Conservation (phyloP, 2,113 vertebrate species). For the Hyaena hyaena region DNA sequence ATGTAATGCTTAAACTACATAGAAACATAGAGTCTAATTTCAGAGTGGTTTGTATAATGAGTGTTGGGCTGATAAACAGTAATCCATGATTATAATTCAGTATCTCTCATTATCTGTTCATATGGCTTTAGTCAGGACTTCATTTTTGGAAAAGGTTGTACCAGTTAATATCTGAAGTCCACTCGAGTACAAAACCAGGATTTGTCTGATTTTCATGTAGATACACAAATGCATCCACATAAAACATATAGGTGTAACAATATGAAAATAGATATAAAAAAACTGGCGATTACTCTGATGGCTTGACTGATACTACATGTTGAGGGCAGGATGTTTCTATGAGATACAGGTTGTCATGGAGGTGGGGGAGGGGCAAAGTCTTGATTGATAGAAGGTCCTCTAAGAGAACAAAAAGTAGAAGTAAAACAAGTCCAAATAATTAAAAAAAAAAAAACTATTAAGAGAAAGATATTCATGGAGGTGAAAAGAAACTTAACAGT, state of each 20-base stretch:
- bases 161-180: background rate
- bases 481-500: background rate
- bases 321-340: background rate
- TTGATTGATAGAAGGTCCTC: background rate
- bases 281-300: background rate
- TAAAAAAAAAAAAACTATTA: background rate
- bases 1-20: background rate
- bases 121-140: background rate
- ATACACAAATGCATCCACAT: background rate
- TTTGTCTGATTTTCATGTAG: background rate
- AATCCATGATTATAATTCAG: background rate
- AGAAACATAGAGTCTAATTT: background rate
- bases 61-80: background rate
- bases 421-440: background rate
- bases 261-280: background rate
- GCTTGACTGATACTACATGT: background rate
- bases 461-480: background rate
- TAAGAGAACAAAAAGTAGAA: background rate
- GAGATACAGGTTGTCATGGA: background rate
- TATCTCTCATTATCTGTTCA: background rate
- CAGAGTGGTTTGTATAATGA: background rate
- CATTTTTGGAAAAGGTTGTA: background rate
- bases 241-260: background rate
- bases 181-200: background rate
- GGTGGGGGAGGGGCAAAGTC: accelerated